Evolutionary conservation across 53 echinoderm and acorn worm genomes (phyloP).

Genomic region (Apostichopus leukothele): DNA sequence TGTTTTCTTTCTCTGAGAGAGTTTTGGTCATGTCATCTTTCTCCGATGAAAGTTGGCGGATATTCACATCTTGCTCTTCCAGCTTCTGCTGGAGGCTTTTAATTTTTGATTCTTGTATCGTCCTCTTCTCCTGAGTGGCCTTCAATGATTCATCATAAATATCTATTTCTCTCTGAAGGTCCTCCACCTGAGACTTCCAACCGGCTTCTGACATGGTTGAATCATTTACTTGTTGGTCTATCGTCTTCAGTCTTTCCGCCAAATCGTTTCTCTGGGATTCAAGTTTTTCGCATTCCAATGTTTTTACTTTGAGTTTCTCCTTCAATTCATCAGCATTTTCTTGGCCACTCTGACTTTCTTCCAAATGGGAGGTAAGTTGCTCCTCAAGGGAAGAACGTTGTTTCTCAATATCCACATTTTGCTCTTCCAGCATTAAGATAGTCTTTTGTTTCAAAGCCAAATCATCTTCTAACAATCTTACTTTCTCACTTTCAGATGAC

Average conservation of each 20-base stretch:
- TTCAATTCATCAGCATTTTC: neutral
- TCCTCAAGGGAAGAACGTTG: slow-evolving; percentile 45
- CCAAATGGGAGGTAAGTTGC: slow-evolving; percentile 16
- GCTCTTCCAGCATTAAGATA: neutral
- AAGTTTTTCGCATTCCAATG: slow-evolving; percentile 53
- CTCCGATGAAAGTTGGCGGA: slow-evolving; percentile 52
- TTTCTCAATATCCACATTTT: slow-evolving; percentile 18
- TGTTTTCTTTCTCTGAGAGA: slow-evolving; percentile 48
- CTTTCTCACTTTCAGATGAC: neutral
- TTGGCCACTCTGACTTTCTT: neutral
- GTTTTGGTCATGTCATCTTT: slow-evolving; percentile 54
- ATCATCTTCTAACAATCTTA: neutral
- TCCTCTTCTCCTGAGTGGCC: slow-evolving; percentile 23
- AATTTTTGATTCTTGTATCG: slow-evolving; percentile 48
- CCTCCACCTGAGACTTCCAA: slow-evolving; percentile 20
- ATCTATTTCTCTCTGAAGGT: slow-evolving; percentile 41
- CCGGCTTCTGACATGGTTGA: neutral
- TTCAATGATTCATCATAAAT: slow-evolving; percentile 51
- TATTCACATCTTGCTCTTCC: slow-evolving; percentile 57
- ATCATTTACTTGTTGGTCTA: slow-evolving; percentile 42
- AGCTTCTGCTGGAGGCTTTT: slow-evolving; percentile 28
- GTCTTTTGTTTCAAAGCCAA: slow-evolving; percentile 13
- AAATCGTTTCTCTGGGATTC: slow-evolving; percentile 40
- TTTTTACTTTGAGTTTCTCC: slow-evolving; percentile 37
- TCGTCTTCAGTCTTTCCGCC: slow-evolving; percentile 33